Evolutionary conservation across 2,113 vertebrate species (phyloP), one percentile per base, ranked within the genome.

Genomic region (Trichechus manatus): DNA sequence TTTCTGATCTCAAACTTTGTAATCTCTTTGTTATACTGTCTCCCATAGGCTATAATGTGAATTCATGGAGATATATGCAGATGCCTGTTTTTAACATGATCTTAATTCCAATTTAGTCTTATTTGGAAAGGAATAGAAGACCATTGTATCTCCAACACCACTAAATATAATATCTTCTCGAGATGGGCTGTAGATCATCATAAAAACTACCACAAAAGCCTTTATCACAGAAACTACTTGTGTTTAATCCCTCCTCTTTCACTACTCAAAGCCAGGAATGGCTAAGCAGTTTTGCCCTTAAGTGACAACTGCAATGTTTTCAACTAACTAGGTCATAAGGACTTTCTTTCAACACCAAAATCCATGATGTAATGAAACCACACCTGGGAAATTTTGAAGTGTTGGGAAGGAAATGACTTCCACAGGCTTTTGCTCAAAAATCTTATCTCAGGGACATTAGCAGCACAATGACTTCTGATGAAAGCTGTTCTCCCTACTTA

Each of bases 341-440:
- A 31, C 66, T 89, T 61, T 77, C 82, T 87, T 95, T 92, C 66
- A 79, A 31, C 72, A 89, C 42, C 33, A n/a, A 81, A 70, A 25
- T n/a, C 27, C 9, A 8, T 79, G 20, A 63, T 56, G 2, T 27
- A 80, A 66, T 61, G 70, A 91, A 93, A 93, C 39, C 25, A 82
- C n/a, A 86, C 87, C 84, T 78, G 91, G 83, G 82, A 22, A 89
- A 87, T 94, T 78, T 36, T 75, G 87, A 93, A 4, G 31, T 86
- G 36, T 31, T 23, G 63, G 50, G 44, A 50, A 19, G 9, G 5
- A 68, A 92, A 56, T 4, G 14, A 23, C 1, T 0, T 1, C 7
- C 31, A 7, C 8, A 6, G 56, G 68, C 29, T 74, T 78, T 78
- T 25, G 36, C 89, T 92, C 50, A 91, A 56, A 44, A 27, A 3